phyloP scores from a whole-genome alignment of 2,113 vertebrate species.

The Conger conger region DNA sequence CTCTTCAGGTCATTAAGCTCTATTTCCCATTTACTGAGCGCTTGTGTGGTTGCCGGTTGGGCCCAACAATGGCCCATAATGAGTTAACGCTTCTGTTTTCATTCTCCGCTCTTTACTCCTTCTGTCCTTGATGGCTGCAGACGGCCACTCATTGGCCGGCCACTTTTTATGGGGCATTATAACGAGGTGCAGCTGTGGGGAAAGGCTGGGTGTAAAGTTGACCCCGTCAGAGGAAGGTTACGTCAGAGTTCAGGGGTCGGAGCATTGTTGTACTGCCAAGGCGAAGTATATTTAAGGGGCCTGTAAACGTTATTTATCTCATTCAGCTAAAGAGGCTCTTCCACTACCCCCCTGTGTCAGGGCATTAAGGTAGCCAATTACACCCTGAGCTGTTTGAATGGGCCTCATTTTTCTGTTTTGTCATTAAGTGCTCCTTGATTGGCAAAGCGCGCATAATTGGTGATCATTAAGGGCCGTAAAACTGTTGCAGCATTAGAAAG shows the following conservation, averaged over 20 bases:
- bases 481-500: slow-evolving; percentile 71
- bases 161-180: slow-evolving; percentile 79
- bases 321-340: slow-evolving; percentile 68
- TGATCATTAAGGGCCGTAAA: slow-evolving; percentile 81
- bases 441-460: slow-evolving; percentile 77
- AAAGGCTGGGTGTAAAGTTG: slow-evolving; percentile 80
- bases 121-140: slow-evolving; percentile 56
- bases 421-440: slow-evolving; percentile 84
- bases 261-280: slow-evolving; percentile 74
- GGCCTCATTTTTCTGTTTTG: slow-evolving; percentile 79
- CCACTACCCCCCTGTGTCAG: slow-evolving; percentile 65
- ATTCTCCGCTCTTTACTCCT: slow-evolving; percentile 60
- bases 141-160: slow-evolving; percentile 50
- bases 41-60: slow-evolving; percentile 70
- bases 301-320: slow-evolving; percentile 81
- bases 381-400: slow-evolving; percentile 73
- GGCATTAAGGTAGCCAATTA: slow-evolving; percentile 70
- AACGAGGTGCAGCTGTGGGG: slow-evolving; percentile 89
- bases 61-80: slow-evolving; percentile 71
- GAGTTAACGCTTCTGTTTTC: slow-evolving; percentile 77
- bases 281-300: slow-evolving; percentile 73
- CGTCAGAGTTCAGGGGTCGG: slow-evolving; percentile 80
- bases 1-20: slow-evolving; percentile 75
- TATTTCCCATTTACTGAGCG: slow-evolving; percentile 71
- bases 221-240: slow-evolving; percentile 74